These are phyloP conservation scores for Pseudorectes ferrugineus DNA, from an alignment of 2,113 vertebrate genomes.

Conservation along the genomic window DNA sequence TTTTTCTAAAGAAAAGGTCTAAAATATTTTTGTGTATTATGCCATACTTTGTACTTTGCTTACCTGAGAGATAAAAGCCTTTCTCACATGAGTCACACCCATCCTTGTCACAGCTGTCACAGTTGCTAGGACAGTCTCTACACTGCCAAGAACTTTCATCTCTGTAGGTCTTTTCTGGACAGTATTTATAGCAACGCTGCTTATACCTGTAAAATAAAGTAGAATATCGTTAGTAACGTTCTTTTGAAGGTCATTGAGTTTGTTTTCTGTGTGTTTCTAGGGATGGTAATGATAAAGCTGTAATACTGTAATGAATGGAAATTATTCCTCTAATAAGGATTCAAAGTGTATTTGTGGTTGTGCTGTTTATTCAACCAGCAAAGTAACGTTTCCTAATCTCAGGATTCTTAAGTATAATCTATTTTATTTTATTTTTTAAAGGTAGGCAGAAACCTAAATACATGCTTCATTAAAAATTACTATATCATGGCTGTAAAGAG, in stretches of 20 bases:
- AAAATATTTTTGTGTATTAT: neutral
- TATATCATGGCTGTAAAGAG: neutral
- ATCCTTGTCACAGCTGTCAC: constrained; percentile 76
- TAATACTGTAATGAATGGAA: neutral
- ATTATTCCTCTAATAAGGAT: neutral
- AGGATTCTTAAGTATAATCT: neutral
- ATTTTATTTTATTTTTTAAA: neutral
- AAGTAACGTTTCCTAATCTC: neutral
- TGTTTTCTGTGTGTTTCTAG: neutral
- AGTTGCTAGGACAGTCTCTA: constrained; percentile 70
- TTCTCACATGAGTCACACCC: constrained; percentile 82
- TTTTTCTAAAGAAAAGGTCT: neutral
- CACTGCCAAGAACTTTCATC: constrained; percentile 65
- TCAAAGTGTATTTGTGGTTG: neutral
- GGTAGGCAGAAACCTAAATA: neutral
- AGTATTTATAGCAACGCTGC: constrained; percentile 75
- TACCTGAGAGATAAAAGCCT: constrained; percentile 82
- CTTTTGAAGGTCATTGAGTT: neutral
- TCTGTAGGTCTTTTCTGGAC: constrained; percentile 82
- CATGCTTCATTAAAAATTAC: neutral
- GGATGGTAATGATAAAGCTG: neutral
- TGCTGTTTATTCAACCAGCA: neutral
- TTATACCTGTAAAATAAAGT: constrained; percentile 71
- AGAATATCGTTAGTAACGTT: neutral
- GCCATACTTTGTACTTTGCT: neutral